phyloP scores from a whole-genome alignment of 2,888 invertebrate genomes.

The Altica lythri region DNA sequence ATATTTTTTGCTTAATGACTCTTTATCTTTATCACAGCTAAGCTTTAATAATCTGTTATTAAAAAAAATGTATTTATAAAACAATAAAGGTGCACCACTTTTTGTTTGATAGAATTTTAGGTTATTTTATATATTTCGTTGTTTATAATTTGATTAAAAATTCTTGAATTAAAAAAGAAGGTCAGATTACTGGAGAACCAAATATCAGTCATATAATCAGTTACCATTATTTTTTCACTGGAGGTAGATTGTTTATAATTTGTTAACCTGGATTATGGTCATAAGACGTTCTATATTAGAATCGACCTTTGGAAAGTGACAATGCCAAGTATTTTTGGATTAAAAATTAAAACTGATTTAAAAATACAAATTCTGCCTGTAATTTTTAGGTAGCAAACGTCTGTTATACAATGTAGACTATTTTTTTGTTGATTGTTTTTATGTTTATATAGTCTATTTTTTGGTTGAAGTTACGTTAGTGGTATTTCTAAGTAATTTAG shows the following conservation, averaged over 20 bases:
- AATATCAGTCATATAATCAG: constrained; percentile 4
- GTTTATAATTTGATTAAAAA: neutral
- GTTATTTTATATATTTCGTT: neutral
- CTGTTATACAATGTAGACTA: constrained; percentile 55
- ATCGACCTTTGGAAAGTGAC: constrained; percentile 36
- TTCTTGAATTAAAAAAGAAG: constrained; percentile 38
- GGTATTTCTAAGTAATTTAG: constrained; percentile 43
- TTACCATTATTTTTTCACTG: constrained; percentile 15
- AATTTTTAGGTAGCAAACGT: constrained; percentile 43
- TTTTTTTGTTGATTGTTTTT: constrained; percentile 59
- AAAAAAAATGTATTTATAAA: too few relatives aligned
- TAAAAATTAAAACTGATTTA: constrained; percentile 10
- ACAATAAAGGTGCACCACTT: too few relatives aligned
- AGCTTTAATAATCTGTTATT: too few relatives aligned
- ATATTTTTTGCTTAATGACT: too few relatives aligned
- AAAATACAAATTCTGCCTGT: constrained; percentile 34
- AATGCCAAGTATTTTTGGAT: constrained; percentile 26
- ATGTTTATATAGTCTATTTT: constrained; percentile 60
- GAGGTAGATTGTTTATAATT: constrained; percentile 10
- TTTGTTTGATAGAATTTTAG: neutral
- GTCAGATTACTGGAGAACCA: constrained; percentile 5
- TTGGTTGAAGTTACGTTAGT: constrained; percentile 56
- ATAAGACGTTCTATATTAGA: constrained; percentile 49
- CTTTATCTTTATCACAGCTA: too few relatives aligned
- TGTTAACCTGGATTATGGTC: constrained; percentile 27